phyloP scores from a whole-genome alignment of 2,888 invertebrate genomes.

The Dicranocentrus wangi region DNA sequence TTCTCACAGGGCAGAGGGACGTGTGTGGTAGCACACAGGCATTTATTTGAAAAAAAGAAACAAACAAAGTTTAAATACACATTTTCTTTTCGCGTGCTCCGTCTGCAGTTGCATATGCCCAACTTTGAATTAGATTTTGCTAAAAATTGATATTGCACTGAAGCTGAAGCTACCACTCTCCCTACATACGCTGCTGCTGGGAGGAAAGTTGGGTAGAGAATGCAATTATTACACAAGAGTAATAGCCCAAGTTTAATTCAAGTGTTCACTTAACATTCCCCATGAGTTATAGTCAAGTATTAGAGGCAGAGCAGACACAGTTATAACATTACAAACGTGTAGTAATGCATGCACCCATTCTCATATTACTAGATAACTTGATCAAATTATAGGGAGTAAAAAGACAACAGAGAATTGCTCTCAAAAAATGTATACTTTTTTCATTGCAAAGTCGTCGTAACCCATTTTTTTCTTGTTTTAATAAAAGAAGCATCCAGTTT shows the following conservation, averaged over 20 bases:
- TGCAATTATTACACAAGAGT: slow-evolving; percentile 19
- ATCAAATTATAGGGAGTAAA: neutral
- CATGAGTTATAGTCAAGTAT: slow-evolving; percentile 6
- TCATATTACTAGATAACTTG: slow-evolving; percentile 1
- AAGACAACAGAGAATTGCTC: neutral
- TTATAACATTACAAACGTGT: neutral
- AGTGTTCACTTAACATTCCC: slow-evolving; percentile 5
- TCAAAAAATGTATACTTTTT: neutral
- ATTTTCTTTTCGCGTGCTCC: too few relatives aligned
- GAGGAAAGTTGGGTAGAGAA: neutral
- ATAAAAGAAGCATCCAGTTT: neutral
- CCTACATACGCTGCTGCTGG: neutral
- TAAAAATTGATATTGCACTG: too few relatives aligned
- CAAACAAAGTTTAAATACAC: too few relatives aligned
- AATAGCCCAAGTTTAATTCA: slow-evolving; percentile 17
- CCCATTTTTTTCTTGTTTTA: neutral
- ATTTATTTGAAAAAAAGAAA: too few relatives aligned
- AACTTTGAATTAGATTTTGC: too few relatives aligned
- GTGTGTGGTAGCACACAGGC: too few relatives aligned
- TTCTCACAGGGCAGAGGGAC: too few relatives aligned
- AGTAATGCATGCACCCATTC: neutral
- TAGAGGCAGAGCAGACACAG: neutral
- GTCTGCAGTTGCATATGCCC: too few relatives aligned
- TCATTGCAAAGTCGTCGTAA: neutral
- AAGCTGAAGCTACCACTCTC: too few relatives aligned